Base-by-base conservation (phyloP, 2,888 invertebrate genomes). In the Tigriopus californicus region DNA sequence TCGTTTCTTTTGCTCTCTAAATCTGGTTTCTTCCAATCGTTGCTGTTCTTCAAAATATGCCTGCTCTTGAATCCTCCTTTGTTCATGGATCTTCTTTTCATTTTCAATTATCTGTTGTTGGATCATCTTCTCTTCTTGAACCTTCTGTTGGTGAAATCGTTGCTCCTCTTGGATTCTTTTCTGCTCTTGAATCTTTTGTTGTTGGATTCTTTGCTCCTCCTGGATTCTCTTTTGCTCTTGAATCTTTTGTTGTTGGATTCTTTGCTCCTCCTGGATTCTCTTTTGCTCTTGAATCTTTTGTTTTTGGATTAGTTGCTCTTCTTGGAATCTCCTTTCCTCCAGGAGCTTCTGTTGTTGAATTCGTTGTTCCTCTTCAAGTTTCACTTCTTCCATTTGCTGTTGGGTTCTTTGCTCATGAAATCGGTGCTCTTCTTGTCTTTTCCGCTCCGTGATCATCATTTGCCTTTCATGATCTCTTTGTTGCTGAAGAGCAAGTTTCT, bases 141-240 rank as follows among this genome's bases (percentile, higher is more conserved):
- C 24, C 13, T 18, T 15, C 22, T n/a, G n/a, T 24, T 24, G 20
- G 5, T 51, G 22, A 22, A 22, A 5, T 22, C 51, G 5, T 20
- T 51, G 22, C 51, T 51, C 51, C 22, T 51, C 51, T 24, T 51
- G 51, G 5, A 20, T 51, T 51, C 20, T 51, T 24, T 18, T 51
- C 13, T 51, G 18, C 22, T 51, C 3, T n/a, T n/a, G n/a, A n/a
- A 51, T 2, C 13, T 4, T 15, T 10, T 51, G 22, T 22, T 51
- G 18, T 51, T 51, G 22, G 13, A 20, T 51, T 46, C 46, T 3
- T 46, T 33, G 33, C 33, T 33, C 33, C 10, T 51, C 51, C 6
- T 22, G 20, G 20, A 20, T 51, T 51, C 10, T 15, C 20, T 51
- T 20, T 20, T 51, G 22, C 22, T 51, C 51, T 22, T 51, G 51